Evolutionary conservation across 2,888 invertebrate genomes (phyloP), one percentile per base, ranked within the genome.

Genomic region (Drosophila nigritarsus): DNA sequence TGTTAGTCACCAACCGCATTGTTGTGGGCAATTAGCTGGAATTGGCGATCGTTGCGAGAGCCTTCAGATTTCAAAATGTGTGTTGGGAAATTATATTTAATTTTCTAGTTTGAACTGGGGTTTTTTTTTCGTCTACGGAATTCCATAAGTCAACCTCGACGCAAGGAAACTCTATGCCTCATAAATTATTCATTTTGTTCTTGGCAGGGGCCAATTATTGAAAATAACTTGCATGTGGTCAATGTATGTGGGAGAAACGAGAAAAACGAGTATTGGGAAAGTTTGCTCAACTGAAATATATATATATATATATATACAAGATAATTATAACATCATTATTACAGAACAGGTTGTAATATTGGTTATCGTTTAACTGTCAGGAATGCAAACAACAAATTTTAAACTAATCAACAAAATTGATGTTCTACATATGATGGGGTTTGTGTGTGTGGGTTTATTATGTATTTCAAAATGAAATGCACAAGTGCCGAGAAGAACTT

Each of bases 1-100:
- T 61, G 49, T 83, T 83, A 84, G 74, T 84, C 84, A 84, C 69
- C 68, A 56, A 3, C 29, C 40, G 42, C 42, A 20, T 30, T 49
- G 40, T 30, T 51, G 54, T 61, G 60, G 75, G 59, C 68, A 68
- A 63, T 84, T 82, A 72, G 65, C 63, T 71, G 56, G 61, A 83
- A 83, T 75, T 80, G 65, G 51, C 70, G 62, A 51, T 60, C 55
- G n/a, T 24, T 42, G 15, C 30, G 11, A 32, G 9, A 15, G 15
- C 11, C 30, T 29, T 29, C 34, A 34, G 27, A 15, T 24, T 24
- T 24, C 24, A 24, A 24, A 24, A 24, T 24, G 24, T 20, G 66
- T 27, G 15, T 27, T 48, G 4, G 27, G 34, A 53, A 67, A 61
- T 34, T 62, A 53, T 42, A 49, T 68, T 54, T 59, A 50, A 40